Conservation (phyloP, 2,113 vertebrate genomes). For the Eubucco bourcierii region DNA sequence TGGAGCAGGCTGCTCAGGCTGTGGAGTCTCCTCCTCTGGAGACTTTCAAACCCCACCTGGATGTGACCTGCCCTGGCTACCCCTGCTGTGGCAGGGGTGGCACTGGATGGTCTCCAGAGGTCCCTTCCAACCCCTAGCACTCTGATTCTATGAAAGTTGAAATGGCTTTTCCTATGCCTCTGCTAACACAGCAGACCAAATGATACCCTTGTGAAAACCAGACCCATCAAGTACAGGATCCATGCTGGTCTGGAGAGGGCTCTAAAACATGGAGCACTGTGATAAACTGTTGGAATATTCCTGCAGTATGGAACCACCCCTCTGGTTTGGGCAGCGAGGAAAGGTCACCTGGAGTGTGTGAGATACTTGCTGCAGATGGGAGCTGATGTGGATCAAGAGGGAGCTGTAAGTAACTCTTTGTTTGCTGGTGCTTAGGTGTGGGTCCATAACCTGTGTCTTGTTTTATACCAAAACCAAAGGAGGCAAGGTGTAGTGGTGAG, state of each 20-base stretch:
- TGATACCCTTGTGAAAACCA: background rate
- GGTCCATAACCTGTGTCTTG: background rate
- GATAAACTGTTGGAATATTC: background rate
- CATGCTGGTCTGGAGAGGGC: background rate
- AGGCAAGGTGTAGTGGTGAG: background rate
- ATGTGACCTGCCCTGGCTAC: too few relatives aligned
- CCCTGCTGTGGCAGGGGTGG: too few relatives aligned
- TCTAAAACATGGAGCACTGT: background rate
- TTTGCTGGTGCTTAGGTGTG: background rate
- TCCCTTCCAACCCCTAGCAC: too few relatives aligned
- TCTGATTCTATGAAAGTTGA: background rate
- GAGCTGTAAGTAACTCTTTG: constrained; percentile 82
- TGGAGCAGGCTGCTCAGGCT: too few relatives aligned
- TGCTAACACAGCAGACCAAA: background rate
- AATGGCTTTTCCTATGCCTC: background rate
- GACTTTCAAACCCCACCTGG: too few relatives aligned
- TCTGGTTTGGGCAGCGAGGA: constrained; percentile 94
- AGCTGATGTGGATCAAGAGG: constrained; percentile 98
- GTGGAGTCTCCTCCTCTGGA: too few relatives aligned
- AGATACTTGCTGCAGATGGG: constrained; percentile 91
- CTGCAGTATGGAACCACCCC: constrained; percentile 94
- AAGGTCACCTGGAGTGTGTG: constrained; percentile 92
- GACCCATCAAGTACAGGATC: background rate
- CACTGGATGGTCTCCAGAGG: too few relatives aligned
- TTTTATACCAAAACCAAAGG: background rate